Conservation (phyloP, 2,113 vertebrate species). For the Raja brachyura region DNA sequence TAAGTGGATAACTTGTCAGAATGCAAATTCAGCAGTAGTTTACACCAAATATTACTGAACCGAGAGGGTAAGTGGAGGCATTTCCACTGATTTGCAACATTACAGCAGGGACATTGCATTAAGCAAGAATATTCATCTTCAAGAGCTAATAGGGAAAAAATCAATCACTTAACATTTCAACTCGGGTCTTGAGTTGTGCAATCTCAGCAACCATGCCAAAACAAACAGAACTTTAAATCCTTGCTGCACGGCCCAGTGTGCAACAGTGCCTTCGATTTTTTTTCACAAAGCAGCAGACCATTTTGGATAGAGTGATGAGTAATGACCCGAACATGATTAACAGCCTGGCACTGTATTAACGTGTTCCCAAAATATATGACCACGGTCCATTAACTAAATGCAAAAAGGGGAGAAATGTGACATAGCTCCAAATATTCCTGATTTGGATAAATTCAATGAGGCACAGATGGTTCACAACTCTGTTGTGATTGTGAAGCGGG, state of each 20-base stretch:
- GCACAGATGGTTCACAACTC: no score
- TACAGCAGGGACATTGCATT: neutral
- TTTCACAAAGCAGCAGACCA: no score
- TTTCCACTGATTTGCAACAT: neutral
- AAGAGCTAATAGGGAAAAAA: neutral
- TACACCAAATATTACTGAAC: neutral
- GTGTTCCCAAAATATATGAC: no score
- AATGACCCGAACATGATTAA: no score
- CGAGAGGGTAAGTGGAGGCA: neutral
- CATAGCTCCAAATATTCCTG: no score
- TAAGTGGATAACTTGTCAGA: neutral
- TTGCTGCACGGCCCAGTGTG: neutral
- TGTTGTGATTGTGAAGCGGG: no score
- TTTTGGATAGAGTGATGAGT: no score
- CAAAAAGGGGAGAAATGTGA: no score
- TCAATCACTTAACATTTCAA: neutral
- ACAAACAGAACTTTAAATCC: neutral
- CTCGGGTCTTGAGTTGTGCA: neutral
- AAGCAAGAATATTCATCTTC: neutral
- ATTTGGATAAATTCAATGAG: no score
- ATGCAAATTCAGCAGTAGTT: neutral
- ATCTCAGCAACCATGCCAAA: neutral
- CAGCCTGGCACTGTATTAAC: no score
- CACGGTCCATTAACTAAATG: no score
- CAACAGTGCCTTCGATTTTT: neutral